phyloP scores from a whole-genome alignment of 2,797 vertebrate genomes.

The Danio choprae region DNA sequence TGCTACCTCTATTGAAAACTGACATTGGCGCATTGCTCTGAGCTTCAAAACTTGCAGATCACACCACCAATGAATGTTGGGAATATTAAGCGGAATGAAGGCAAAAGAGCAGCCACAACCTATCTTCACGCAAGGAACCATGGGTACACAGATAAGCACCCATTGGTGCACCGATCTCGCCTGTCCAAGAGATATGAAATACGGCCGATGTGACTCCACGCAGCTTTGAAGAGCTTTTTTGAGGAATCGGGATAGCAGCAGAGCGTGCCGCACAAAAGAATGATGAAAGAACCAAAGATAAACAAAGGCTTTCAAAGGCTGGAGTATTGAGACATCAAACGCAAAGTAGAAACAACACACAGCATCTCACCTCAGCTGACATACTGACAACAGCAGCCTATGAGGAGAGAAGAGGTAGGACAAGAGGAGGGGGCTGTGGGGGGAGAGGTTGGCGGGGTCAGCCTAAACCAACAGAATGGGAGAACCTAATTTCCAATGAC shows the following conservation, averaged over 20 bases:
- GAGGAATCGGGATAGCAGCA: slow-evolving; percentile 33
- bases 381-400: slow-evolving; percentile 47
- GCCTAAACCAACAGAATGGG: slow-evolving; percentile 72
- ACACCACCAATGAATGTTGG: neutral
- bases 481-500: slow-evolving; percentile 85
- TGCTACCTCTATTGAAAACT: neutral
- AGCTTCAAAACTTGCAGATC: neutral
- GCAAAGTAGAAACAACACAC: slow-evolving; percentile 29
- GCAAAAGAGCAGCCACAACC: neutral
- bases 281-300: slow-evolving; percentile 55
- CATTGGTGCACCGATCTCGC: neutral
- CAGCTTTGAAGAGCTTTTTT: slow-evolving; percentile 43
- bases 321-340: slow-evolving; percentile 58
- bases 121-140: neutral
- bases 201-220: neutral
- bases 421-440: slow-evolving; percentile 20
- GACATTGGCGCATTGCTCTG: neutral
- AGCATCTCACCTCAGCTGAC: slow-evolving; percentile 58
- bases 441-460: slow-evolving; percentile 54
- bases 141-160: slow-evolving; percentile 2
- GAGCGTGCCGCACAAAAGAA: slow-evolving; percentile 41
- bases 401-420: slow-evolving; percentile 39
- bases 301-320: slow-evolving; percentile 54
- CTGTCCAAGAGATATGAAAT: slow-evolving; percentile 22
- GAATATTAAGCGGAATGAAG: neutral